Conservation (phyloP, 2,797 vertebrate species). For the Mormyrops boulengeri region DNA sequence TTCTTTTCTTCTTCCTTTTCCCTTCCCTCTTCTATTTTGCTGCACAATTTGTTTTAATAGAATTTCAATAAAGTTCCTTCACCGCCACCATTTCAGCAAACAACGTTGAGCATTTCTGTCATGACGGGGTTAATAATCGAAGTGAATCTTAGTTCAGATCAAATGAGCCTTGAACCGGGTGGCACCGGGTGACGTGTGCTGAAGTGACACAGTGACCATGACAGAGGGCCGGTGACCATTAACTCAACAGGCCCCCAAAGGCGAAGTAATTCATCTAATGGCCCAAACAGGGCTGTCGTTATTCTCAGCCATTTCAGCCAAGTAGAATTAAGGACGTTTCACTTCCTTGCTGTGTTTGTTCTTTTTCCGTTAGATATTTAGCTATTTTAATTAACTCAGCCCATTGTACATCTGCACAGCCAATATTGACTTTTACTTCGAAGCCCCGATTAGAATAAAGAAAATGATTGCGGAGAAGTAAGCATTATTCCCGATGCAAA, state of each 20-base stretch:
- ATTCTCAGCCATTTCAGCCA: background rate
- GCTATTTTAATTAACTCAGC: slow-evolving; percentile 19
- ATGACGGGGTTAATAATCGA: background rate
- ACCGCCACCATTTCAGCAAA: background rate
- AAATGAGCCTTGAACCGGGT: background rate
- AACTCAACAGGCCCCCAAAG: background rate
- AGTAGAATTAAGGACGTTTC: background rate
- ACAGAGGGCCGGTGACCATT: background rate
- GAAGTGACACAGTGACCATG: background rate
- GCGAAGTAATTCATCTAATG: background rate
- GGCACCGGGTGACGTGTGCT: background rate
- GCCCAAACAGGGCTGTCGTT: background rate
- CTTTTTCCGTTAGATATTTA: background rate
- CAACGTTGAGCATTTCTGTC: background rate
- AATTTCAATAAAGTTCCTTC: background rate
- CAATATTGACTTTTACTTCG: background rate
- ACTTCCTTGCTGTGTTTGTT: background rate
- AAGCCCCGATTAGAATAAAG: slow-evolving; percentile 9
- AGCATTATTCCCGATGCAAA: background rate
- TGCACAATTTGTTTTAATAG: background rate
- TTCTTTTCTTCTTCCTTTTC: background rate
- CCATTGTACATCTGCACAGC: background rate
- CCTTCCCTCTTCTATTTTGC: background rate
- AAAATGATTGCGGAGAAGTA: background rate
- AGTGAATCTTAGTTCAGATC: background rate